phyloP scores from a whole-genome alignment of 1,140 invertebrate genomes.

The Drosophila equinoxialis region DNA sequence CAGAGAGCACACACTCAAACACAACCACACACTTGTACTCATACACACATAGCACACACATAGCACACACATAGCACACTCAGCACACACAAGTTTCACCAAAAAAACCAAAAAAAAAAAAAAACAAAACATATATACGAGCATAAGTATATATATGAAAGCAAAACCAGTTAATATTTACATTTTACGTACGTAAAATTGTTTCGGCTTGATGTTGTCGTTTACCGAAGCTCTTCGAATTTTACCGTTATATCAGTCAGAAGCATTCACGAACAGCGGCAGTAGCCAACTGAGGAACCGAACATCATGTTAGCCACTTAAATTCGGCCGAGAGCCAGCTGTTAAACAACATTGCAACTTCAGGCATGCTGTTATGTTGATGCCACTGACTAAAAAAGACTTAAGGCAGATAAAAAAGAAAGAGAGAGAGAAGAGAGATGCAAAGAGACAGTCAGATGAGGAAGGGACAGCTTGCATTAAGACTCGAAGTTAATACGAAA shows the following conservation, averaged over 20 bases:
- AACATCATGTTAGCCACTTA: conserved; percentile 33
- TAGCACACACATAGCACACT: conserved; percentile 27
- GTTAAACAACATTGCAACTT: conserved; percentile 39
- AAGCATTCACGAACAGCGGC: conserved; percentile 38
- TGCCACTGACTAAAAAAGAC: background rate
- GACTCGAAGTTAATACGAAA: background rate
- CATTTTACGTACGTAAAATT: conserved; percentile 44
- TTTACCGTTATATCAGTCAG: background rate
- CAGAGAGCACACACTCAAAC: conserved; percentile 4
- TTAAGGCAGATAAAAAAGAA: background rate
- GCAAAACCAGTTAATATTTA: conserved; percentile 60
- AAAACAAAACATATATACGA: background rate
- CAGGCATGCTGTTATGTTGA: background rate
- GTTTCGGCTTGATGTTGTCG: background rate
- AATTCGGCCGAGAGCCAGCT: conserved; percentile 23
- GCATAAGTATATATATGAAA: background rate
- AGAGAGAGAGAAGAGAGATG: background rate
- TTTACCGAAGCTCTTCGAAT: background rate
- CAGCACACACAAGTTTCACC: conserved; percentile 52
- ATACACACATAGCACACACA: background rate
- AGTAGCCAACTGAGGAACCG: conserved; percentile 51
- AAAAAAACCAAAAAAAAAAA: conserved; percentile 36
- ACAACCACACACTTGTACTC: conserved; percentile 10
- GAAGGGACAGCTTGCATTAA: conserved; percentile 3
- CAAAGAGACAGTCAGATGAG: background rate